Conservation (phyloP, 1,140 invertebrate species). For the Macrosteles quadrilineatus region DNA sequence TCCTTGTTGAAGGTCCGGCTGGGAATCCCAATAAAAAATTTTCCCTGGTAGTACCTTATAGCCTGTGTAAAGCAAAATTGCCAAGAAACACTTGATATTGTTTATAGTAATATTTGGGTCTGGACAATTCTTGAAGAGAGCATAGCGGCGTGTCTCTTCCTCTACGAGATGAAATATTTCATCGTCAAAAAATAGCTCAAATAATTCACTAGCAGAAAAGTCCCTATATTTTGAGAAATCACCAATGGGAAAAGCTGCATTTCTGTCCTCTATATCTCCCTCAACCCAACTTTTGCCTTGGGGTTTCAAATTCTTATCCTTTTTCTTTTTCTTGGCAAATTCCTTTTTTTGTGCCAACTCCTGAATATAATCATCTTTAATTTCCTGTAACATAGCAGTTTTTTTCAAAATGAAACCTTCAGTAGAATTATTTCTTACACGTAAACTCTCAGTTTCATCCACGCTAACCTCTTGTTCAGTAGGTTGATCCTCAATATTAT, state of each 20-base stretch:
- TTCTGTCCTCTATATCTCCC: slow-evolving; percentile 30
- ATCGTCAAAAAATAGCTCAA: slow-evolving; percentile 38
- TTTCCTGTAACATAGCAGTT: not conserved
- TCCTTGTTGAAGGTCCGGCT: slow-evolving; percentile 28
- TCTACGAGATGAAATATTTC: slow-evolving; percentile 35
- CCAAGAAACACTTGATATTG: slow-evolving; percentile 40
- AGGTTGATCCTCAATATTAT: not conserved
- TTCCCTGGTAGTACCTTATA: slow-evolving; percentile 36
- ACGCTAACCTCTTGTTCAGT: not conserved
- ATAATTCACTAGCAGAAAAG: slow-evolving; percentile 33
- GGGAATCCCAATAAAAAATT: slow-evolving; percentile 37
- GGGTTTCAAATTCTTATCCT: not conserved
- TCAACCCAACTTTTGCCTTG: slow-evolving; percentile 32
- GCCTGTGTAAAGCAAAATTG: slow-evolving; percentile 37
- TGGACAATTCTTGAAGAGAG: slow-evolving; percentile 27
- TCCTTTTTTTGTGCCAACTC: not conserved
- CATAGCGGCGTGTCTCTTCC: slow-evolving; percentile 34
- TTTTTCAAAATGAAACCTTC: slow-evolving; percentile 1
- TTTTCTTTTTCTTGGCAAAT: not conserved
- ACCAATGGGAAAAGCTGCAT: slow-evolving; percentile 25
- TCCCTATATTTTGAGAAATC: slow-evolving; percentile 30
- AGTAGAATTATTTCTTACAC: not conserved
- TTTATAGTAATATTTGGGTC: slow-evolving; percentile 33
- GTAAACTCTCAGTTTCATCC: not conserved
- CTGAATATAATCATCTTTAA: not conserved